Evolutionary conservation across 2,113 vertebrate genomes (phyloP).

Genomic region (Anguilla japonica): DNA sequence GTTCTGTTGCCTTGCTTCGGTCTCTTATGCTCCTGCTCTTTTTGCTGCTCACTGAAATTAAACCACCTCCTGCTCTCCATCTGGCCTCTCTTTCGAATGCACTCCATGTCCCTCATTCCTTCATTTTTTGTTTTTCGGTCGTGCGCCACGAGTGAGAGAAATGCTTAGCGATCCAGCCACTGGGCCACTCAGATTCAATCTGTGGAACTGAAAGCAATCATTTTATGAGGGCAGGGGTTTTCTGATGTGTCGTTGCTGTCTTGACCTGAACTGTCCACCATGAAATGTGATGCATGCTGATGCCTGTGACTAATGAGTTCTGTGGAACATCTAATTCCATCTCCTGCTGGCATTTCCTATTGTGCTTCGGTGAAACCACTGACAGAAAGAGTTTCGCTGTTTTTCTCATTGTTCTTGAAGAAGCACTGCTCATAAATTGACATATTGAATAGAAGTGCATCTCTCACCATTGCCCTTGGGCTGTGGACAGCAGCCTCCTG

Average conservation of each 20-base stretch:
- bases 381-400: background rate
- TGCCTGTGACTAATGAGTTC: background rate
- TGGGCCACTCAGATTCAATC: conserved; percentile 1
- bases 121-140: conserved; percentile 4
- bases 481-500: background rate
- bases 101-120: background rate
- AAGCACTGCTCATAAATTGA: background rate
- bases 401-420: background rate
- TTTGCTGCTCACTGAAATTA: too few relatives aligned
- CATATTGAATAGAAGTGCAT: background rate
- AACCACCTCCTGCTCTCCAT: conserved; percentile 14
- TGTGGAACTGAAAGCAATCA: conserved; percentile 3
- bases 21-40: too few relatives aligned
- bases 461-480: background rate
- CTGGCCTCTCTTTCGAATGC: background rate
- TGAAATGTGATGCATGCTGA: background rate
- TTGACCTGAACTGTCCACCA: background rate
- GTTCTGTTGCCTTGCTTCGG: too few relatives aligned
- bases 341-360: background rate
- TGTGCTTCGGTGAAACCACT: too few relatives aligned
- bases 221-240: conserved; percentile 5
- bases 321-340: background rate
- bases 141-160: background rate
- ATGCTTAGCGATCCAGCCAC: background rate
- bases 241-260: background rate